Base-by-base conservation (phyloP, 2,888 invertebrate genomes). In the Drosophila vallismaia region DNA sequence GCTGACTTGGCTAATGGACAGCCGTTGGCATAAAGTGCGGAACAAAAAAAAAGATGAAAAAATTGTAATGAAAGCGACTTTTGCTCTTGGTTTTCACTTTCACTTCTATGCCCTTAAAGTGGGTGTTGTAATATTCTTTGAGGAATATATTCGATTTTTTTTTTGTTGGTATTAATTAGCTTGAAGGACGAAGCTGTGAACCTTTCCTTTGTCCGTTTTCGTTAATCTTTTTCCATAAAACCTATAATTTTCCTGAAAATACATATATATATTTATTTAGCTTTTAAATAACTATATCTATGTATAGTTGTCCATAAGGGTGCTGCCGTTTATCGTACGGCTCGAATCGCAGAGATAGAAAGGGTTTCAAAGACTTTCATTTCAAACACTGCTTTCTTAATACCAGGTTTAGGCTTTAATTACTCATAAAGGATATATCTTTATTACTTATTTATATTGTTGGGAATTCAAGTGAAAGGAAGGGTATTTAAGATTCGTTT, bases 1-100 rank as follows among this genome's bases (percentile, higher is more conserved):
- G 52, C 42, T 57, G 57, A 57, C 57, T 54, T 57, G 57, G 57
- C 57, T 57, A 57, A 57, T 57, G 52, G 57, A 57, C 52, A 57
- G 57, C 57, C 57, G 31, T 42, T 33, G 57, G 57, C 57, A 8
- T 9, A 45, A 45, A 33, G 45, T 26, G 54, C 10, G 7, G 6
- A 51, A 51, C 12, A 26, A 19, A 44, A 44, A 26, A 26, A 19
- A 10, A 44, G 24, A 24, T 9, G 31, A 54, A 33, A 33, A 19
- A 44, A 44, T 9, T 44, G 24, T 24, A 44, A 24, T 12, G 31
- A 54, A 33, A 33, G 54, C 54, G 45, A 33, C 45, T 54, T 54
- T 44, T 42, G 14, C 44, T 24, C 19, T 42, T 9, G 42, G 40
- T 40, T 40, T 40, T 40, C 12, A 14, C 3, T 40, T 40, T 14